Evolutionary conservation across 1,140 invertebrate species (phyloP), one percentile per base, ranked within the genome.

Genomic region (Theocolax elegans): DNA sequence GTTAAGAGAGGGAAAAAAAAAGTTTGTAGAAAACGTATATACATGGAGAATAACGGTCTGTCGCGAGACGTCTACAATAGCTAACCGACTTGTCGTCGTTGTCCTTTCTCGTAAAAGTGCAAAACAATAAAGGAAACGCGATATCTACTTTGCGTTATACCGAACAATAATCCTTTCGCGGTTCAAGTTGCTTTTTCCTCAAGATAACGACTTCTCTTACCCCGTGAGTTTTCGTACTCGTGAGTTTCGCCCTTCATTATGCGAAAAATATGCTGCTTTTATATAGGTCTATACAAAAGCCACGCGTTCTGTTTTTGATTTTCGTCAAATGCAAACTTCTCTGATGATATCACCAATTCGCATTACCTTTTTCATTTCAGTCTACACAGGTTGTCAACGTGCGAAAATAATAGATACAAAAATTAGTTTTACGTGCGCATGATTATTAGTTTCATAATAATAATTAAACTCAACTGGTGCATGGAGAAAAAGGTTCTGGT

Each of bases 141-240:
- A n/a, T 12, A 44, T 48, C 42, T 44, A 48, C 59, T 46, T 46
- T 25, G 17, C 17, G 42, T 10, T 29, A n/a, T n/a, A 46, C 13
- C 31, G 31, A 64, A 64, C 48, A 64, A 64, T 38, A 51, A 46
- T 48, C 27, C 59, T 27, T 62, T 27, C 29, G 21, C 44, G n/a
- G 42, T 23, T 1, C 19, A 8, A 25, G 35, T 42, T 17, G 44
- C 13, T 42, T 38, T 62, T 42, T 54, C 49, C 31, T 46, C 17
- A 49, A 63, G 59, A 49, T 63, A 63, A 63, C 27, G 44, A 49
- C 25, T 13, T 15, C 44, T 21, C 1, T 48, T 49, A 17, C 17
- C 31, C 4, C 27, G 10, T 7, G n/a, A n/a, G 23, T 54, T 65
- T 23, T 64, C 31, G 13, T 64, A 19, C 17, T 23, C 42, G 23